Evolutionary conservation across 1,140 invertebrate species (phyloP).

Genomic region (Pseudomyrmex gracilis): DNA sequence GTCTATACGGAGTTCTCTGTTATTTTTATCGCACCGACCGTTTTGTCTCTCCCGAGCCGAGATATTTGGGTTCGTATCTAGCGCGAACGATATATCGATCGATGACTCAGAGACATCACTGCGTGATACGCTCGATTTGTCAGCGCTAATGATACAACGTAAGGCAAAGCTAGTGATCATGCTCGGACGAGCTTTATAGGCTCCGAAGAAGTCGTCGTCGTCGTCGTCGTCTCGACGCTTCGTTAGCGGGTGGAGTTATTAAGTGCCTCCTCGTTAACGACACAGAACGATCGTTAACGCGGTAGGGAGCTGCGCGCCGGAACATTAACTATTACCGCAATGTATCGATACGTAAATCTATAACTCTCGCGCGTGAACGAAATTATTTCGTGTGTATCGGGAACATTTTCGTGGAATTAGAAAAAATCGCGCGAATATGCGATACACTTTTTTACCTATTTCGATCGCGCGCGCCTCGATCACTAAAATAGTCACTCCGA

Average conservation of each 20-base stretch:
- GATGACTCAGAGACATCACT: constrained; percentile 39
- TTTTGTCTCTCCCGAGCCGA: not conserved
- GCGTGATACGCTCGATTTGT: constrained; percentile 67
- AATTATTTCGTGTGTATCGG: not conserved
- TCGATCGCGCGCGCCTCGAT: not conserved
- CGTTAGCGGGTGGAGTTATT: constrained; percentile 72
- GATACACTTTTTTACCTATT: not conserved
- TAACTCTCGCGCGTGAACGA: constrained; percentile 23
- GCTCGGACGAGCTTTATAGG: constrained; percentile 65
- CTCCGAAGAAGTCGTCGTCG: constrained; percentile 57
- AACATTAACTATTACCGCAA: constrained; percentile 57
- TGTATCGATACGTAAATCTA: constrained; percentile 59
- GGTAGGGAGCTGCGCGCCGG: constrained; percentile 29
- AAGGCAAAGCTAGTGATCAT: constrained; percentile 26
- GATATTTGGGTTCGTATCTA: constrained; percentile 13
- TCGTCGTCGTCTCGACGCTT: constrained; percentile 68
- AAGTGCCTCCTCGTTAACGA: constrained; percentile 70
- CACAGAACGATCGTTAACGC: constrained; percentile 61
- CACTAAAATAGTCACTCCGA: constrained; percentile 1
- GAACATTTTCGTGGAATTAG: not conserved
- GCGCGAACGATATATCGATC: constrained; percentile 40
- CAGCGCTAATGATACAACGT: constrained; percentile 11
- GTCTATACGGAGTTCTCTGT: not conserved
- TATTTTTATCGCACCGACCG: constrained; percentile 17
- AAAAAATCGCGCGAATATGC: not conserved